Evolutionary conservation across 2,113 vertebrate species (phyloP), one percentile per base, ranked within the genome.

Genomic region (Fukomys damarensis): DNA sequence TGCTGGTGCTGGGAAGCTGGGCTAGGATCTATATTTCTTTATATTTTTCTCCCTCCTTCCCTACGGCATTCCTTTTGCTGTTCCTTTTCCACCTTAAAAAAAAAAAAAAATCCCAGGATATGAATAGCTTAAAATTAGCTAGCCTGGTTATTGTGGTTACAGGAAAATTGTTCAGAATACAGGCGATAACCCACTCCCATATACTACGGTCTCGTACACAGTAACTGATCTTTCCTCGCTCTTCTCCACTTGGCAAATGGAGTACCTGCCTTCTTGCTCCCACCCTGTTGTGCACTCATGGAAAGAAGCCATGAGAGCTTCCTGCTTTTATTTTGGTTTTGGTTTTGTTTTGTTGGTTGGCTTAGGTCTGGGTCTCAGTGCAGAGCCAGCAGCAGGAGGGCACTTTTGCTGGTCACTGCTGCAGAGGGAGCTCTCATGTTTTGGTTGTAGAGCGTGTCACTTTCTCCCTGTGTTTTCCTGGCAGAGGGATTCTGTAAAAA

Each of bases 381-480:
- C 1, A 49, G 30, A 59, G 28, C 35, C 3, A 19, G 79, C 0
- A 0, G 14, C n/a, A n/a, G n/a, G 46, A 87, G 59, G 86, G n/a
- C 56, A 56, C 86, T 32, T 61, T n/a, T 46, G 43, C n/a, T 41
- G 65, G 66, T 49, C 26, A n/a, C 81, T 20, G 11, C 66, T 76
- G 38, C 43, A 93, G 96, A 96, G 93, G 93, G 94, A 96, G 74
- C 86, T 83, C 58, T 91, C 5, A 28, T 77, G 92, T 96, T 72
- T 90, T 8, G 14, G 10, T 43, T 68, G 22, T 2, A 43, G n/a
- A 72, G 58, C 3, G 0, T 7, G n/a, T 20, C 30, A 8, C 43
- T 87, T 56, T 74, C 82, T 79, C 49, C 24, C 20, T 3, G 26
- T 2, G 0, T 84, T 84, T 74, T 0, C 0, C 79, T n/a, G 54